Evolutionary conservation across 2,113 vertebrate genomes (phyloP).

Genomic region (Sylvia atricapilla): DNA sequence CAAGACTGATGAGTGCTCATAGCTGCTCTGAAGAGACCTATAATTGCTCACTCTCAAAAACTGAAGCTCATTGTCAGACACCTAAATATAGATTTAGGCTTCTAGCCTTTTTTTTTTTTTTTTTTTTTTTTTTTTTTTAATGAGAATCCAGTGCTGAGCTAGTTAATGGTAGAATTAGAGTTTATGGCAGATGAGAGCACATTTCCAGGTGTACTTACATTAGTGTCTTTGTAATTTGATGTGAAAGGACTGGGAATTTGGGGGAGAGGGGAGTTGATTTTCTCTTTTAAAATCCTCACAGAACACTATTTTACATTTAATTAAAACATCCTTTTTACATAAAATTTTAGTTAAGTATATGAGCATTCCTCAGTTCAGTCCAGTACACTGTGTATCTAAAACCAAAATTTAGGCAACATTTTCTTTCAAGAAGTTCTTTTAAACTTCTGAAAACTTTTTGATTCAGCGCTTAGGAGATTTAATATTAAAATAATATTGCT

Average conservation of each 20-base stretch:
- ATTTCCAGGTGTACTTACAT: constrained; percentile 26
- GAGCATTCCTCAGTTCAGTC: neutral
- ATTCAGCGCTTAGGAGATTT: neutral
- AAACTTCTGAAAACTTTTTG: neutral
- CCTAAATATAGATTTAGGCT: constrained; percentile 42
- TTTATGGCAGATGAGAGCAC: neutral
- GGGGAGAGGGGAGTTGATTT: neutral
- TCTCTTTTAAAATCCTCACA: neutral
- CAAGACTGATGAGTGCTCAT: neutral
- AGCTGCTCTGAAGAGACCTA: constrained; percentile 3
- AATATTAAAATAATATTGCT: neutral
- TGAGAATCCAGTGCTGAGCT: neutral
- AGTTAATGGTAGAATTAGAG: constrained; percentile 38
- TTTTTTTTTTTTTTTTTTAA: neutral
- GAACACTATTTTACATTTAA: neutral
- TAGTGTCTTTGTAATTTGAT: constrained; percentile 45
- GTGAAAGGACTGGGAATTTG: constrained; percentile 30
- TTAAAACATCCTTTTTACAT: neutral
- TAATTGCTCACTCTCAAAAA: constrained; percentile 49
- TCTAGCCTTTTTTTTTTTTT: neutral
- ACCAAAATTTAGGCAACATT: neutral
- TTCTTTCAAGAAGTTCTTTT: neutral
- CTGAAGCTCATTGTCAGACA: constrained; percentile 13
- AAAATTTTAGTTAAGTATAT: neutral
- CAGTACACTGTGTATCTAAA: neutral